phyloP scores from a whole-genome alignment of 2,113 vertebrate genomes.

The Prietella phreatophila region DNA sequence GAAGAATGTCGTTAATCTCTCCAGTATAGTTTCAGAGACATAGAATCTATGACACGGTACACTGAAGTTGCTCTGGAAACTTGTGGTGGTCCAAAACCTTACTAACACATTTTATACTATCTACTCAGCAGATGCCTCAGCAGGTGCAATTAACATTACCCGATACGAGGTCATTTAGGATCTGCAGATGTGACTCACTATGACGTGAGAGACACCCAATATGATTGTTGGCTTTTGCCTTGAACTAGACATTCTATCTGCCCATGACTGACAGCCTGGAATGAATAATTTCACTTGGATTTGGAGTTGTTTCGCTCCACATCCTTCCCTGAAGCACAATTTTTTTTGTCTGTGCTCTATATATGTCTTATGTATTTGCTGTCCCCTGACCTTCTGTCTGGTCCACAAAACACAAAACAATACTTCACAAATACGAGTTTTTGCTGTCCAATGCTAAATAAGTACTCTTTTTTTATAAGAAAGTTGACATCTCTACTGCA shows the following conservation, averaged over 20 bases:
- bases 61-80: not conserved
- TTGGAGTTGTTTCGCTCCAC: slow-evolving; percentile 50
- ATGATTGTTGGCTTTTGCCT: slow-evolving; percentile 52
- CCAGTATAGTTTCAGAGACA: not conserved
- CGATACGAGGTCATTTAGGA: slow-evolving; percentile 44
- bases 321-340: slow-evolving; percentile 60
- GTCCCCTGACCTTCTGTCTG: slow-evolving; percentile 31
- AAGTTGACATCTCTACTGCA: not conserved
- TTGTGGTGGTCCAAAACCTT: not conserved
- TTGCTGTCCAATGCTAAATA: not conserved
- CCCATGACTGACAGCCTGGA: slow-evolving; percentile 66
- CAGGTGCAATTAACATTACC: slow-evolving; percentile 52
- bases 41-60: not conserved
- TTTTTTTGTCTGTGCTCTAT: slow-evolving; percentile 24
- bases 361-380: slow-evolving; percentile 28
- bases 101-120: slow-evolving; percentile 4
- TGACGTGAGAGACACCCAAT: slow-evolving; percentile 21
- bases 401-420: slow-evolving; percentile 24
- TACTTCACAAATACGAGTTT: not conserved
- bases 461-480: not conserved
- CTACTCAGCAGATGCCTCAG: not conserved
- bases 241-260: slow-evolving; percentile 49
- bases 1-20: not conserved
- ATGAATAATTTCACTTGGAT: slow-evolving; percentile 66
- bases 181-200: slow-evolving; percentile 36